Percentiles rank a stretch among this genome's conserved stretches.
phyloP scores from a whole-genome alignment of 2,113 vertebrate species.

The Mus spicilegus region DNA sequence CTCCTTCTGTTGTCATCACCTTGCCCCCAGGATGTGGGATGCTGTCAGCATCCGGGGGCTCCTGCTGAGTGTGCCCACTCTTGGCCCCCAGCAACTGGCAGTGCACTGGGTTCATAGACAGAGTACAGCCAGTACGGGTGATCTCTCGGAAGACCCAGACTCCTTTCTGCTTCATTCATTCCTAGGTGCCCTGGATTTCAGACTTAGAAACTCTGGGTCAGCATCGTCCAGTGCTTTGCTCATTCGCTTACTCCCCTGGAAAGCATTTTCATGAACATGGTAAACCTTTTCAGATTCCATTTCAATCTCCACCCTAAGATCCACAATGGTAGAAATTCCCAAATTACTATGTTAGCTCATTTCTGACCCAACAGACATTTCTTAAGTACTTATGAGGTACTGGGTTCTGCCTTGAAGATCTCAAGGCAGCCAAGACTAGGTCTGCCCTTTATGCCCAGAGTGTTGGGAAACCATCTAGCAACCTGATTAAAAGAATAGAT shows the following conservation, averaged over 20 bases:
- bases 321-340: background rate
- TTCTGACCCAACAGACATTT: background rate
- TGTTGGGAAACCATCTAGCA: background rate
- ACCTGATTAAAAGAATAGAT: background rate
- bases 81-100: rapidly evolving
- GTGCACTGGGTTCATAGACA: rapidly evolving
- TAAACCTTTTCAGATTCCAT: background rate
- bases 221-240: rapidly evolving
- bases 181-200: background rate
- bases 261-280: rapidly evolving
- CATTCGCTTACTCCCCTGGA: rapidly evolving
- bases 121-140: rapidly evolving
- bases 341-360: rapidly evolving
- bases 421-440: background rate
- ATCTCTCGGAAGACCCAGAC: rapidly evolving
- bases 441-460: background rate
- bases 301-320: background rate
- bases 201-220: background rate
- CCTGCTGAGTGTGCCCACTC: rapidly evolving
- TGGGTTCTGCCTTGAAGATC: background rate
- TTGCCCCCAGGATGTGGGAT: background rate
- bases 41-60: background rate
- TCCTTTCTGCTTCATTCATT: background rate
- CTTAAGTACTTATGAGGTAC: background rate
- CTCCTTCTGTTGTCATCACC: background rate